Evolutionary conservation across 2,888 invertebrate species (phyloP), one percentile per base, ranked within the genome.

Genomic region (Thera obeliscata): DNA sequence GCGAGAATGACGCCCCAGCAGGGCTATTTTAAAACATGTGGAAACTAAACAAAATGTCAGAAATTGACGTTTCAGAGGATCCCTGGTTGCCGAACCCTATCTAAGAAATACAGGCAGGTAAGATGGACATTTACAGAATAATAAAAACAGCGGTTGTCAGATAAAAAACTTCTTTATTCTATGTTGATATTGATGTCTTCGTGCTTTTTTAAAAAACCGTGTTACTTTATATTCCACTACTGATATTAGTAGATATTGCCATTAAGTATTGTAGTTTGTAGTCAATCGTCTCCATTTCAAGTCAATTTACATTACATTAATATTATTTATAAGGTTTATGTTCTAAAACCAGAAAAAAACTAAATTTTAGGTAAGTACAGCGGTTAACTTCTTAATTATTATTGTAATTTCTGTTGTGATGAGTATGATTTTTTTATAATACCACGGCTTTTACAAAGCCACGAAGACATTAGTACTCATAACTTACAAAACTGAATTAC

Each of bases 141-240:
- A 43, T 48, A 52, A 33, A 52, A 52, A 33, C 2, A 33, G 2
- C 22, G 8, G 6, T 2, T 33, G 7, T 56, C 3, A 41, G 38
- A 3, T 41, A 7, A 61, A 54, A 61, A 61, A 61, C 54, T 33
- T 35, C 38, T 61, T 54, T 61, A 61, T 43, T 54, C 7, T n/a
- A 54, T 54, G 3, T 54, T 54, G 35, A 43, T 35, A 52, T 9
- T 12, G 12, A 12, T 46, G 43, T 9, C 43, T 2, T 7, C 2
- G 43, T 46, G 43, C 41, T 46, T 46, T 9, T 46, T 38, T 8
- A 2, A 1, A 3, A 46, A 46, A 46, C 9, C 2, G 43, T 43
- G 43, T 9, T 9, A 43, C 7, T 9, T 43, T 46, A 22, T 1
- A 22, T 6, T 38, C 38, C 38, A 38, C 38, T 38, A 38, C 4